Evolutionary conservation across 2,888 invertebrate genomes (phyloP), one percentile per base, ranked within the genome.

Genomic region (Clistopyga incitator): DNA sequence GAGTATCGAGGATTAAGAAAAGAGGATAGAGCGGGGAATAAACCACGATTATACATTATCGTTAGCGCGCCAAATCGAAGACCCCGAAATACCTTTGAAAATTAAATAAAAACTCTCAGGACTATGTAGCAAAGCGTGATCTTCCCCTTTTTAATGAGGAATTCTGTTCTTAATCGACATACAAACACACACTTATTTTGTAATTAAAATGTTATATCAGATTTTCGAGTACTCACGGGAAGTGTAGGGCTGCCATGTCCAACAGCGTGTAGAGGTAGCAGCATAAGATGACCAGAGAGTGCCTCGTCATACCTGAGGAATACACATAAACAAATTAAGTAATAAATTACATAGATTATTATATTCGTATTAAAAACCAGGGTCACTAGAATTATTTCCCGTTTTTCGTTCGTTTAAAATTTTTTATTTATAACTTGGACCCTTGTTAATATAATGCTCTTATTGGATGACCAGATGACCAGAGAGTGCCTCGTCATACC

Each of bases 401-500:
- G 29, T 29, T 29, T 29, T 29, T 29, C 29, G 3, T 29, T 29
- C 4, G 4, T 29, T 29, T 3, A 29, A 29, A 29, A 29, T 3
- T 29, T 29, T 4, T 29, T 3, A 29, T 3, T 29, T 29, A 4
- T 29, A 29, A 29, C 29, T 29, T 29, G 4, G 4, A 29, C 2
- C 2, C 29, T 29, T 29, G 29, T 29, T 4, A 29, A 29, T 29
- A 29, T 29, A 29, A 29, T n/a, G n/a, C n/a, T n/a, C n/a, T n/a
- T n/a, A n/a, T n/a, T n/a, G n/a, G n/a, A n/a, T n/a, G n/a, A n/a
- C n/a, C n/a, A 87, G 89, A 93, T 90, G 86, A 92, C 89, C 88
- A 92, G 90, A 90, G 89, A 93, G 88, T 91, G 90, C 86, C 90
- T 92, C 93, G 91, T 92, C 93, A 93, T 93, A 89, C 92, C 93